Conservation (phyloP, 1,140 invertebrate species). For the Pseudomyrmex sp. region DNA sequence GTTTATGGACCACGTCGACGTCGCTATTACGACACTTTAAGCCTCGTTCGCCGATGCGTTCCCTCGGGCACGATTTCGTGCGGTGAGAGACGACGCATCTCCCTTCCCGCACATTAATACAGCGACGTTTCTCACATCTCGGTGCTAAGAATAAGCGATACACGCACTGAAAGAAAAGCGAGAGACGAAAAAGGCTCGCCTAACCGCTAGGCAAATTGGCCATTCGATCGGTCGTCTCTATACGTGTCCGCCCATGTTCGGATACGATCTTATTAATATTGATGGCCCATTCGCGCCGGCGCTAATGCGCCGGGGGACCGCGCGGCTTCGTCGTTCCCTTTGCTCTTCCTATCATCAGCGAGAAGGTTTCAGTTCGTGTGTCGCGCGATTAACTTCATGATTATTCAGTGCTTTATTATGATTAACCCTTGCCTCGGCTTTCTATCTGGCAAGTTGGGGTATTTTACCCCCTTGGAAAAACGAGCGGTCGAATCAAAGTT, state of each 20-base stretch:
- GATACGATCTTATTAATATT: constrained; percentile 76
- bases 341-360: not conserved
- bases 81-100: constrained; percentile 40
- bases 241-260: constrained; percentile 57
- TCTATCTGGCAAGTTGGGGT: not conserved
- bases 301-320: constrained; percentile 71
- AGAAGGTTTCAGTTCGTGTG: constrained; percentile 34
- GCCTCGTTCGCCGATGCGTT: constrained; percentile 15
- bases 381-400: constrained; percentile 66
- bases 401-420: constrained; percentile 49
- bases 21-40: constrained; percentile 69
- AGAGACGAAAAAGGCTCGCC: constrained; percentile 42
- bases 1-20: constrained; percentile 57
- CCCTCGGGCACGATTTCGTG: constrained; percentile 52
- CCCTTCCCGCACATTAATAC: constrained; percentile 63
- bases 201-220: constrained; percentile 64
- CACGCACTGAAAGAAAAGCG: constrained; percentile 29
- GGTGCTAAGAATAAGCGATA: constrained; percentile 29
- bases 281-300: constrained; percentile 70
- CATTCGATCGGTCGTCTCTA: constrained; percentile 58
- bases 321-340: constrained; percentile 34
- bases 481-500: not conserved
- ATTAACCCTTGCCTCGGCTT: constrained; percentile 20
- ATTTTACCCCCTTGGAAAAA: constrained; percentile 15
- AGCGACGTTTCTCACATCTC: constrained; percentile 42